phyloP scores from a whole-genome alignment of 2,113 vertebrate species.

The Nibea albiflora region DNA sequence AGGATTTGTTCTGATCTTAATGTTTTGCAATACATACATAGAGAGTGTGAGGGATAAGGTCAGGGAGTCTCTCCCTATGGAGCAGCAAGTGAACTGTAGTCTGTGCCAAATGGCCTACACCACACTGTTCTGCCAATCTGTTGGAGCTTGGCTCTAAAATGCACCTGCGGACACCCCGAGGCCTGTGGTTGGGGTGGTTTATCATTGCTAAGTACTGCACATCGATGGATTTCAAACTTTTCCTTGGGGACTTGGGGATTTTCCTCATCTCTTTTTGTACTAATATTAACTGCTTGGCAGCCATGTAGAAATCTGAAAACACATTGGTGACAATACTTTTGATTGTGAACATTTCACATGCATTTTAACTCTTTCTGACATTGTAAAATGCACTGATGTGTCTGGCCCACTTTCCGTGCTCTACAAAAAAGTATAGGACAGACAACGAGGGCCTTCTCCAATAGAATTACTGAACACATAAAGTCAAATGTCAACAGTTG shows the following conservation, averaged over 20 bases:
- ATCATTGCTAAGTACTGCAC: conserved; percentile 68
- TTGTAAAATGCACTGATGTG: background rate
- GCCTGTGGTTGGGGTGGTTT: conserved; percentile 67
- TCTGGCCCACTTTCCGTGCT: conserved; percentile 14
- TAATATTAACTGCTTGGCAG: background rate
- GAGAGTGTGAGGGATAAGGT: conserved; percentile 70
- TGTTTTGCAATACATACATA: conserved; percentile 21
- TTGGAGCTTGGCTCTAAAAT: conserved; percentile 80
- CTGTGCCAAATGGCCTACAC: conserved; percentile 80
- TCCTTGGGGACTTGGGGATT: conserved; percentile 16
- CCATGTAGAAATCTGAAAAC: background rate
- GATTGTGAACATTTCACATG: conserved; percentile 4
- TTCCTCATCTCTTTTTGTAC: conserved; percentile 10
- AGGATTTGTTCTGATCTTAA: conserved; percentile 21
- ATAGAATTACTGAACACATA: conserved; percentile 76
- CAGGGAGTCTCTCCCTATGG: conserved; percentile 74
- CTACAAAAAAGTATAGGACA: conserved; percentile 32
- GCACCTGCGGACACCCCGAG: conserved; percentile 73
- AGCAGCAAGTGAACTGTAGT: conserved; percentile 69
- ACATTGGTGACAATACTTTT: background rate
- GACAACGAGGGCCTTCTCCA: conserved; percentile 54
- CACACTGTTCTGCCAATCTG: conserved; percentile 86
- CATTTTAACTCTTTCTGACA: background rate
- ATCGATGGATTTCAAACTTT: conserved; percentile 56
- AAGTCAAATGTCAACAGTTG: conserved; percentile 78